Percentiles rank a stretch among this genome's conserved stretches.
Conservation (phyloP, 2,797 vertebrate species). For the Chelmon rostratus region DNA sequence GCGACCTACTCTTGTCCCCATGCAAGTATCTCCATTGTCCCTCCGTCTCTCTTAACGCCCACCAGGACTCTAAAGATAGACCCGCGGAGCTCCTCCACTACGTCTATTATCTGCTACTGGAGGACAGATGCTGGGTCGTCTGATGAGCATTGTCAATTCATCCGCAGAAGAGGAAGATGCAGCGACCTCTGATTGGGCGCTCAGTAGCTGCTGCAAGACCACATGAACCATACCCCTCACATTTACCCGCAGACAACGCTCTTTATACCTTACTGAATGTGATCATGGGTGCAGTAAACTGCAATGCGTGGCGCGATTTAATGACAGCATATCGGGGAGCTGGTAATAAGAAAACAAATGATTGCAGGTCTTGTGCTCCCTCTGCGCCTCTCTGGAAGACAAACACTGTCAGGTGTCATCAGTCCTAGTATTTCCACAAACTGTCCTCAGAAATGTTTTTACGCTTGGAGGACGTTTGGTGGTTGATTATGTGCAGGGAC, state of each 20-base stretch:
- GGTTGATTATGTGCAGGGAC: background rate
- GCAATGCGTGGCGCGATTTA: background rate
- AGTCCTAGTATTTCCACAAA: background rate
- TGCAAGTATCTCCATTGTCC: slow-evolving; percentile 38
- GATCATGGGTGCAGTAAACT: too few relatives aligned
- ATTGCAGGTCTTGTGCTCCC: background rate
- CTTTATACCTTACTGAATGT: background rate
- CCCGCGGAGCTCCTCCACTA: slow-evolving; percentile 42
- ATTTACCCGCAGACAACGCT: background rate
- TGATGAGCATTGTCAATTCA: slow-evolving; percentile 4
- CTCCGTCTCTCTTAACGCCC: slow-evolving; percentile 61
- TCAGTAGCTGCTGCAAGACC: background rate
- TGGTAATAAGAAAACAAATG: background rate
- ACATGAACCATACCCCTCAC: background rate
- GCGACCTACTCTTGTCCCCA: slow-evolving; percentile 32
- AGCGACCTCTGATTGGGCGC: background rate
- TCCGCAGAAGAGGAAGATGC: background rate
- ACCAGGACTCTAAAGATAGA: slow-evolving; percentile 76
- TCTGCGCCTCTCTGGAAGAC: background rate
- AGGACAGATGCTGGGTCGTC: slow-evolving; percentile 21
- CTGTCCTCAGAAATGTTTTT: background rate
- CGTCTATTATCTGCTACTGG: slow-evolving; percentile 19
- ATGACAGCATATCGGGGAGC: too few relatives aligned
- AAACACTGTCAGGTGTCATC: background rate
- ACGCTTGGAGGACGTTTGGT: background rate